These are phyloP conservation scores for Lathamus discolor DNA, from an alignment of 2,113 vertebrate species.

Conservation along the genomic window DNA sequence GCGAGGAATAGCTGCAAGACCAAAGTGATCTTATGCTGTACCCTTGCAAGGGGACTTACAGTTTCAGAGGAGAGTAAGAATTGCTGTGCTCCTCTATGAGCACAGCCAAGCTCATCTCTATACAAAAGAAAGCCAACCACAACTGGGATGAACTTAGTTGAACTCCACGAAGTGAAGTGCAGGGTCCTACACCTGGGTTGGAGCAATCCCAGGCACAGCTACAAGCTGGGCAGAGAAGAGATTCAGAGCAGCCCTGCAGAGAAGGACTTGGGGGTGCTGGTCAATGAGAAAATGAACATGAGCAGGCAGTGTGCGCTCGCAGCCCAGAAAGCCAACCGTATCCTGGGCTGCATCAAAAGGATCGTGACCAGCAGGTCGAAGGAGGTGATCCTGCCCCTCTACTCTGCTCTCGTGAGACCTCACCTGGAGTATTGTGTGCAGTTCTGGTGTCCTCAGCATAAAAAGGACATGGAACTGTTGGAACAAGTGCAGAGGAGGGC, in stretches of 20 bases:
- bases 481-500: too few relatives aligned
- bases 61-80: neutral
- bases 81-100: neutral
- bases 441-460: too few relatives aligned
- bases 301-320: too few relatives aligned
- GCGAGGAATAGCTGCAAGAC: neutral
- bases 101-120: neutral
- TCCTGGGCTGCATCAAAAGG: too few relatives aligned
- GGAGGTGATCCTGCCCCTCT: too few relatives aligned
- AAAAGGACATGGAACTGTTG: too few relatives aligned
- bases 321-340: too few relatives aligned
- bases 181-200: neutral
- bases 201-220: neutral
- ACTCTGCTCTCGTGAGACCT: too few relatives aligned
- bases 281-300: too few relatives aligned
- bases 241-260: neutral
- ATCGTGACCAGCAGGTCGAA: too few relatives aligned
- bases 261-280: neutral
- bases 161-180: neutral
- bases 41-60: neutral
- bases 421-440: too few relatives aligned
- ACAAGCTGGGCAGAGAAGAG: neutral
- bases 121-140: neutral
- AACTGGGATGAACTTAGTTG: neutral
- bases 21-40: neutral